phyloP scores from a whole-genome alignment of 2,113 vertebrate species.

The Erinaceus europaeus region DNA sequence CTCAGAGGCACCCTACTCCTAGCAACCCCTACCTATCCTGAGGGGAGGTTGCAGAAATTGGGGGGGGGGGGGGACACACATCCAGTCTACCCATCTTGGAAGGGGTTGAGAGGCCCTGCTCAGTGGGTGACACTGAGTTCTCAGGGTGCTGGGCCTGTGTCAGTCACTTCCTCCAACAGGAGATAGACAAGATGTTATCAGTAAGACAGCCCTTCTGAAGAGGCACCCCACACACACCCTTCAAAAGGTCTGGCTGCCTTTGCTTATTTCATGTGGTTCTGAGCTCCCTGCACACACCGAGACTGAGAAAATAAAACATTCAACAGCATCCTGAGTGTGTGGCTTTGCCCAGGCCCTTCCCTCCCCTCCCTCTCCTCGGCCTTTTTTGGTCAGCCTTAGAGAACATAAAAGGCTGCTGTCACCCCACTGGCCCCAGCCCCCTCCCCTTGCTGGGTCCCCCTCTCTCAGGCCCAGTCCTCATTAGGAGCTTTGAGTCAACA shows the following conservation, averaged over 20 bases:
- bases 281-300: slow-evolving; percentile 63
- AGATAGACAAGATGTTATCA: slow-evolving; percentile 86
- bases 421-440: background rate
- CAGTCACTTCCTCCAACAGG: slow-evolving; percentile 75
- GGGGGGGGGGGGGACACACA: background rate
- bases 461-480: slow-evolving; percentile 78
- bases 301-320: slow-evolving; percentile 62
- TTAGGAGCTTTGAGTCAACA: slow-evolving; percentile 80
- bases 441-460: slow-evolving; percentile 20
- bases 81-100: background rate
- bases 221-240: slow-evolving; percentile 78
- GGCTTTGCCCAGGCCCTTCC: background rate
- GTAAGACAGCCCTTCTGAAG: slow-evolving; percentile 74
- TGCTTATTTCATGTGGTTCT: slow-evolving; percentile 83
- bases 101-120: background rate
- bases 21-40: slow-evolving; percentile 69
- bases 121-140: background rate
- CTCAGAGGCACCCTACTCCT: slow-evolving; percentile 22
- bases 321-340: slow-evolving; percentile 75
- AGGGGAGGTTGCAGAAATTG: too few relatives aligned
- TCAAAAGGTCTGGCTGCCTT: slow-evolving; percentile 81
- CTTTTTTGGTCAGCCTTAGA: slow-evolving; percentile 15
- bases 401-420: background rate
- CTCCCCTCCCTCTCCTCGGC: too few relatives aligned
- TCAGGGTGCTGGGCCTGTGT: background rate